A percentile compares a stretch with the other conserved stretches of the same genome.
Evolutionary conservation across 2,888 invertebrate genomes (phyloP).

Genomic region (Podabrus alpinus): DNA sequence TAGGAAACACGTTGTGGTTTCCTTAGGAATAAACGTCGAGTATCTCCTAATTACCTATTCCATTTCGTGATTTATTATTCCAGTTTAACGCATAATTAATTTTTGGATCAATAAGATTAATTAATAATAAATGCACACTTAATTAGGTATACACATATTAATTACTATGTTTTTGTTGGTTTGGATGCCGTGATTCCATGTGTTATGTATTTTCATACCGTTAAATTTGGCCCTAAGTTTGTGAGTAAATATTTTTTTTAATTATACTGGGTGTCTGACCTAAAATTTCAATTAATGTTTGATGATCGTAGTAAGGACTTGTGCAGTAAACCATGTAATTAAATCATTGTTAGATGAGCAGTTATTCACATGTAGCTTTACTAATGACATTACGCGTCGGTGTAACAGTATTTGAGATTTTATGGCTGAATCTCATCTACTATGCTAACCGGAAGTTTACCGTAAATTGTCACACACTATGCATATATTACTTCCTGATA

Average conservation of each 20-base stretch:
- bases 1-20: neutral
- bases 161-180: neutral
- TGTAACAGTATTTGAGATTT: slow-evolving; percentile 33
- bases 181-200: neutral
- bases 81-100: neutral
- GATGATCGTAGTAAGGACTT: slow-evolving; percentile 5
- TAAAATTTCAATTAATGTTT: slow-evolving; percentile 12
- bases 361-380: slow-evolving; percentile 31
- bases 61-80: neutral
- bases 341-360: slow-evolving; percentile 34
- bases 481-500: slow-evolving; percentile 30
- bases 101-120: neutral
- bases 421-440: slow-evolving; percentile 19
- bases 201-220: neutral
- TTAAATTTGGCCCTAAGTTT: neutral
- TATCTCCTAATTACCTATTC: neutral
- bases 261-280: neutral
- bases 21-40: neutral
- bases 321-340: slow-evolving; percentile 19
- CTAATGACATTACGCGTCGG: slow-evolving; percentile 33
- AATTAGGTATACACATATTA: neutral
- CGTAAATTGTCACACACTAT: slow-evolving; percentile 28
- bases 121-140: neutral
- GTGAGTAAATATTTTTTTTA: neutral
- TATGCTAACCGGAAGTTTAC: slow-evolving; percentile 28